These are phyloP conservation scores for Noctua pronuba DNA, from an alignment of 2,888 invertebrate genomes.

Conservation along the genomic window DNA sequence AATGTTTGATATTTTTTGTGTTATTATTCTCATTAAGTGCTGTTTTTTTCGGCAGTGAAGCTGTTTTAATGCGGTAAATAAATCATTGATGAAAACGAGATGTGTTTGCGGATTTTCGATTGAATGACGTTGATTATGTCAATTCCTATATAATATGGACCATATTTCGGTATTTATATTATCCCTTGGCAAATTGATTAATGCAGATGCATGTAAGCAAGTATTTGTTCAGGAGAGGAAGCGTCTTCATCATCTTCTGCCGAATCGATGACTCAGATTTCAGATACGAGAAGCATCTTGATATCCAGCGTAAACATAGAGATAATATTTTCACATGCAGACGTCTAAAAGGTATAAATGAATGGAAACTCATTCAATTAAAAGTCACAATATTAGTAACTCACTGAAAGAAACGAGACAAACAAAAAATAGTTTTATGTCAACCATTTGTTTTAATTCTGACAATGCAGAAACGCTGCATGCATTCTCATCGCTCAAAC, in stretches of 20 bases:
- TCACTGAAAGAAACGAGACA: not conserved
- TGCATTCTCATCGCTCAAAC: not conserved
- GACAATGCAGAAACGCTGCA: constrained; percentile 16
- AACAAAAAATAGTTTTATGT: constrained; percentile 4
- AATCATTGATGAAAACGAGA: not conserved
- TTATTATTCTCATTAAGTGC: constrained; percentile 56
- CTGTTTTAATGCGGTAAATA: constrained; percentile 11
- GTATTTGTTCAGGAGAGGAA: not conserved
- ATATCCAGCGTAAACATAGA: not conserved
- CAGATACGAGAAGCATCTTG: not conserved
- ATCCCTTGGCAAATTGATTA: not conserved
- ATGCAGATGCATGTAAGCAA: not conserved
- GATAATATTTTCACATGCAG: not conserved
- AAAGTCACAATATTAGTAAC: not conserved
- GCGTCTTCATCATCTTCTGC: not conserved
- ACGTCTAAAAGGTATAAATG: not conserved
- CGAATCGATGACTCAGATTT: not conserved
- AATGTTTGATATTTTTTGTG: constrained; percentile 65
- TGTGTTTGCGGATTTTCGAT: not conserved
- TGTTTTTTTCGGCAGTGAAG: constrained; percentile 7
- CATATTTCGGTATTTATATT: not conserved
- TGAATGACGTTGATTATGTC: no score
- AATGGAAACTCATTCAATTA: constrained; percentile 15
- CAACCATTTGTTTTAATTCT: constrained; percentile 37
- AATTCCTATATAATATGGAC: not conserved